Evolutionary conservation across 2,888 invertebrate genomes (phyloP), one percentile per base, ranked within the genome.

Genomic region (Drosophila neutralis): DNA sequence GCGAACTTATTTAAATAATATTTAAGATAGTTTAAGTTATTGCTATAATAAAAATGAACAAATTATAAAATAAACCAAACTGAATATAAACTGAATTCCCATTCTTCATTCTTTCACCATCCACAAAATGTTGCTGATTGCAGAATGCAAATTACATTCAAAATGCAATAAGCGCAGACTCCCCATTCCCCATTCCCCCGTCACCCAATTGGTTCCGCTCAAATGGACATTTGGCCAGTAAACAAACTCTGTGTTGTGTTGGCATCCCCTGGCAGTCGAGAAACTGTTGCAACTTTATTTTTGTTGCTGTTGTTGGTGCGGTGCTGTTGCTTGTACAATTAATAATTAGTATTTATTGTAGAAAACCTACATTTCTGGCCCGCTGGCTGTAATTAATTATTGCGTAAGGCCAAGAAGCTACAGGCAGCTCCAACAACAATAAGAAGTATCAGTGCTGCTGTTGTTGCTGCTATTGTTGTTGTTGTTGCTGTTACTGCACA

Each of bases 371-470:
- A 84, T 85, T 85, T 84, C 85, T 75, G 84, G 75, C 89, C 85
- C 70, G 80, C 52, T 80, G 89, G 73, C 71, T 67, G 81, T 84
- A 89, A 87, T 86, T 86, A 89, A 82, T 89, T 84, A 62, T 86
- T 86, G 89, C 85, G 85, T 89, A 89, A 86, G 80, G 76, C 85
- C 84, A 82, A 85, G 87, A 89, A 89, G 87, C 81, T 73, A 87
- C 71, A 75, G 72, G 63, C 87, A 77, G 36, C 53, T 48, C 58
- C 56, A 36, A 58, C 67, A 73, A 45, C 60, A 62, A 49, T 58
- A 62, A 51, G 40, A 69, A 51, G 45, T 45, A 69, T 65, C 62
- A 66, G 58, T 35, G 35, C 24, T 51, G 69, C 29, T 65, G 54
- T n/a, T 57, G 57, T 5, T 68, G 71, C 13, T 49, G 69, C 18